Evolutionary conservation across 2,888 invertebrate genomes (phyloP), one percentile per base, ranked within the genome.

Genomic region (Lepidochrysops patricia): DNA sequence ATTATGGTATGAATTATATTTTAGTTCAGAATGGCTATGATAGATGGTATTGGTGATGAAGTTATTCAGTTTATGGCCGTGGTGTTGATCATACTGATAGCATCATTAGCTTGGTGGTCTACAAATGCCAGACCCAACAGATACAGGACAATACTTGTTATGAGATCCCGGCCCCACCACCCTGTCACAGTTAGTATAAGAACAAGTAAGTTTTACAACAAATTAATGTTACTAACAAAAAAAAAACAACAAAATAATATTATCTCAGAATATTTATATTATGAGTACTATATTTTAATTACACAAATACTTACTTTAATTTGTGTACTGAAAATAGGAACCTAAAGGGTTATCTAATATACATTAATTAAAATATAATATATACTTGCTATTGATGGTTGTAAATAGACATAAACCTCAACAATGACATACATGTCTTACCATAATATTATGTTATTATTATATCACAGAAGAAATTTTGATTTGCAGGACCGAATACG

Each of bases 41-140:
- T 96, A 69, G 95, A 95, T 77, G 96, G 96, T 54, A 90, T 96
- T 61, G 96, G 96, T 25, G 95, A 96, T 82, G 96, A 96, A 89
- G 95, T 96, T 63, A 91, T 94, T 57, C 91, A 95, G 73, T 93
- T 95, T 73, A 89, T 93, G 57, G 84, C 91, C 25, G 81, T 94
- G 62, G 75, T 93, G 52, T 62, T 86, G 9, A 73, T 87, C 15
- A 70, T 93, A 15, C 77, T 90, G 68, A 91, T 93, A 62, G 90
- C 92, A 64, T 81, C 94, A 58, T 92, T 95, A 59, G 96, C 96
- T 90, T 92, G 94, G 86, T 95, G 95, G 64, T 96, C 96, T 1
- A 93, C 92, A 64, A 95, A 94, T 62, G 88, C 91, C 0, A 92
- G 93, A 49, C 92, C 92, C 2, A 92, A 93, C 60, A 86, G 93